These are phyloP conservation scores for Venturia canescens DNA, from an alignment of 1,140 invertebrate species.

Conservation along the genomic window DNA sequence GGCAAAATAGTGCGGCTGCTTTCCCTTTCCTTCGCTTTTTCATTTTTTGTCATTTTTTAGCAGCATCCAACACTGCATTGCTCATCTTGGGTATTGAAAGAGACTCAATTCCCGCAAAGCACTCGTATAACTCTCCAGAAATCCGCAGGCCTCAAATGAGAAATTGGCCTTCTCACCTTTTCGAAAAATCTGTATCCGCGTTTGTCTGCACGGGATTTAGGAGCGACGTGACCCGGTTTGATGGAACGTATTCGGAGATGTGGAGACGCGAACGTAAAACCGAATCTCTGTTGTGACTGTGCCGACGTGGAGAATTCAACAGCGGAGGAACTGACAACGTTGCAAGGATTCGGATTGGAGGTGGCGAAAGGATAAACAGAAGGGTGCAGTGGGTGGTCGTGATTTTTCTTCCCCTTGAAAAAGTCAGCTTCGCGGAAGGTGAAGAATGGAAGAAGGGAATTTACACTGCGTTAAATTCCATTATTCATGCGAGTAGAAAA, in stretches of 20 bases:
- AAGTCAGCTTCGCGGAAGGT: not conserved
- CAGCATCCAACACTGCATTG: not conserved
- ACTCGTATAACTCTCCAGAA: conserved; percentile 21
- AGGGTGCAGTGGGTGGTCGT: conserved; percentile 11
- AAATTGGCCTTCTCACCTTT: conserved; percentile 32
- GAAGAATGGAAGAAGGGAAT: conserved; percentile 18
- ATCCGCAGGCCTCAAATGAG: not conserved
- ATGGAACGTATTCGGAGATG: not conserved
- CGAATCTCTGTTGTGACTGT: not conserved
- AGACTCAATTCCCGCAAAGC: conserved; percentile 40
- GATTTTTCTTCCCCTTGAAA: not conserved
- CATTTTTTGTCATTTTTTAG: not conserved
- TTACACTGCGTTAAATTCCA: not conserved
- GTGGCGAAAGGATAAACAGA: conserved; percentile 13
- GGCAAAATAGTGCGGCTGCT: conserved; percentile 22
- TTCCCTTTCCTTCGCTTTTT: not conserved
- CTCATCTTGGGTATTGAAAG: conserved; percentile 12
- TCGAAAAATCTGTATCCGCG: not conserved
- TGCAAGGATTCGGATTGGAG: not conserved
- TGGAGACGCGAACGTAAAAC: conserved; percentile 10
- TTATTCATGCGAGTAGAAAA: no score
- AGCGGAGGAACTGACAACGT: not conserved
- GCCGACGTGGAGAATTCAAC: not conserved
- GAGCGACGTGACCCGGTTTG: conserved; percentile 17
- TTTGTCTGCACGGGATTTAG: not conserved